Evolutionary conservation across 2,888 invertebrate species (phyloP).

Genomic region (Lomographa bimaculata): DNA sequence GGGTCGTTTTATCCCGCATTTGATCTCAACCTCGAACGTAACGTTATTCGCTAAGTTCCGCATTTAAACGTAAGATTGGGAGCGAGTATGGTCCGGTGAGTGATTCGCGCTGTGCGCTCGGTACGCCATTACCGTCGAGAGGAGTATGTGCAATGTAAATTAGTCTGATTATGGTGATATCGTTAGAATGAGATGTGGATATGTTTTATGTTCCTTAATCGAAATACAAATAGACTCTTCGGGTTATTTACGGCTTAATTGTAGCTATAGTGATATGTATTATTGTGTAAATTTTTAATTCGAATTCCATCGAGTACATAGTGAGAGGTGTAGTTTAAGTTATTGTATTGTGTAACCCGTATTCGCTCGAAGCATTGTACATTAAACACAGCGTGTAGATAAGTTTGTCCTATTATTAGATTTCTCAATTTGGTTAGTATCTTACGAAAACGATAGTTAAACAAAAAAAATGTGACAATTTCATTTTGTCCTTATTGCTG

Average conservation of each 20-base stretch:
- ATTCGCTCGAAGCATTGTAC: conserved; percentile 83
- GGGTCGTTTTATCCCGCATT: conserved; percentile 46
- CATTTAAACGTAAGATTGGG: conserved; percentile 81
- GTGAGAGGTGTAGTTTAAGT: conserved; percentile 82
- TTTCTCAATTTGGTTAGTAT: conserved; percentile 80
- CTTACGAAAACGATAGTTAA: conserved; percentile 73
- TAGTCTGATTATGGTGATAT: conserved; percentile 82
- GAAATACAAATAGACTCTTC: conserved; percentile 82
- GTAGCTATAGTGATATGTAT: conserved; percentile 81
- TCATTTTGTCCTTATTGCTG: conserved; percentile 81
- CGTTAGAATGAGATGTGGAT: conserved; percentile 72
- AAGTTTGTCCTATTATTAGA: conserved; percentile 81
- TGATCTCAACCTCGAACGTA: conserved; percentile 82
- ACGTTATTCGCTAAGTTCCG: conserved; percentile 80
- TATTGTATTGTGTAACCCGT: conserved; percentile 78
- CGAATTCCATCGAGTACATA: conserved; percentile 84
- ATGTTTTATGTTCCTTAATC: conserved; percentile 83
- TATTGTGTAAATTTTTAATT: conserved; percentile 82
- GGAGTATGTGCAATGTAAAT: conserved; percentile 80
- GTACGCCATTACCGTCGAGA: conserved; percentile 64
- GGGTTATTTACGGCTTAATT: conserved; percentile 78
- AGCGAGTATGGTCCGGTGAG: too few species aligned
- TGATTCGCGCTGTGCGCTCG: conserved; percentile 63
- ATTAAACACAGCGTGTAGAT: conserved; percentile 81
- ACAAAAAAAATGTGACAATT: conserved; percentile 73